Percentiles rank a stretch among this genome's conserved stretches.
Evolutionary conservation across 2,113 vertebrate genomes (phyloP).

Genomic region (Megaceryle maxima): DNA sequence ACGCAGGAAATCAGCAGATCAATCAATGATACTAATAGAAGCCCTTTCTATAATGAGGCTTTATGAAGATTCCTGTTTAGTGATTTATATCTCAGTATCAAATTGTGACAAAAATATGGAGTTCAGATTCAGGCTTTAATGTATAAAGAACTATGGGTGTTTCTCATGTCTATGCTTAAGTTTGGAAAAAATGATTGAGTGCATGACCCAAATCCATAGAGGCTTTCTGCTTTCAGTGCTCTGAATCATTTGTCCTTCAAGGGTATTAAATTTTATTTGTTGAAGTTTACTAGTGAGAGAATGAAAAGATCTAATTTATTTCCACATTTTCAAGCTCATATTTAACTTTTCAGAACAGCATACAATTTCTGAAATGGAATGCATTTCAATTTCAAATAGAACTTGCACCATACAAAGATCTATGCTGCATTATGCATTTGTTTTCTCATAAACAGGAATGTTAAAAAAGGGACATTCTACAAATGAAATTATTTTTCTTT

Average conservation of each 20-base stretch:
- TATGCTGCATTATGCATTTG: background rate
- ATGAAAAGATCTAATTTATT: slow-evolving; percentile 32
- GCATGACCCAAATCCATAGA: background rate
- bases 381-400: slow-evolving; percentile 15
- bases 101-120: background rate
- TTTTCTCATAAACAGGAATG: background rate
- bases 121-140: background rate
- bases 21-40: background rate
- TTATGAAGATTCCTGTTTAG: background rate
- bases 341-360: slow-evolving; percentile 34
- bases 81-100: slow-evolving; percentile 27
- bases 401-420: background rate
- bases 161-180: background rate
- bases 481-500: background rate
- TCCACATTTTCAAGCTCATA: slow-evolving; percentile 21
- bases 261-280: slow-evolving; percentile 40
- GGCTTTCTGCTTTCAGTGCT: background rate
- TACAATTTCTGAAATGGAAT: slow-evolving; percentile 12
- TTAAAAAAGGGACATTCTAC: background rate
- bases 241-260: slow-evolving; percentile 33
- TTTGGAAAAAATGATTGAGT: slow-evolving; percentile 40
- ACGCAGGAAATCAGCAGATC: slow-evolving; percentile 6
- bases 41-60: background rate
- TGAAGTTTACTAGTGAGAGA: background rate
- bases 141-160: background rate